These are phyloP conservation scores for Andrena cerasifolii DNA, from an alignment of 1,140 invertebrate species.

Conservation along the genomic window DNA sequence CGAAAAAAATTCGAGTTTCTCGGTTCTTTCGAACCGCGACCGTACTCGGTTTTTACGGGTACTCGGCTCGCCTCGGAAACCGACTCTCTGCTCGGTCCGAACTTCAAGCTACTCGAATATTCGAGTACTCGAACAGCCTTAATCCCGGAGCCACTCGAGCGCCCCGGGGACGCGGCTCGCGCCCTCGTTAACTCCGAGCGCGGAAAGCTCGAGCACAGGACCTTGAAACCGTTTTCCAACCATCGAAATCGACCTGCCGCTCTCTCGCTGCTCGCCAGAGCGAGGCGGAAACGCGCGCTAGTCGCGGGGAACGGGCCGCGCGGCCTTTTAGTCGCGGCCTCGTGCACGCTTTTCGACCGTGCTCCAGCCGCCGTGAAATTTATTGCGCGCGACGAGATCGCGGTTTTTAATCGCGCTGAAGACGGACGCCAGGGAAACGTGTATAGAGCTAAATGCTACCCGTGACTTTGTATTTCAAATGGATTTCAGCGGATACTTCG, in stretches of 20 bases:
- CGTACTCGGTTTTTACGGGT: too few species aligned
- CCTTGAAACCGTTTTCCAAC: slow-evolving; percentile 70
- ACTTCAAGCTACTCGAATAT: too few species aligned
- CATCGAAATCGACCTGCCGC: slow-evolving; percentile 62
- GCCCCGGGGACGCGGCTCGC: slow-evolving; percentile 64
- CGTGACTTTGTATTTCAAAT: too few species aligned
- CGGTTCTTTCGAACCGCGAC: too few species aligned
- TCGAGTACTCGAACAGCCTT: too few species aligned
- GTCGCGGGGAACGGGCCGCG: slow-evolving; percentile 51
- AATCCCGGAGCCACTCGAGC: slow-evolving; percentile 50
- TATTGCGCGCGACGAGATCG: not conserved
- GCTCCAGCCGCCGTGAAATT: slow-evolving; percentile 24
- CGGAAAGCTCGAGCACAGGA: slow-evolving; percentile 63
- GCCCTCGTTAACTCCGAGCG: slow-evolving; percentile 65
- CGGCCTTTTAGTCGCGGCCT: slow-evolving; percentile 36
- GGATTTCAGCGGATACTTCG: too few species aligned
- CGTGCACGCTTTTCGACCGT: slow-evolving; percentile 31
- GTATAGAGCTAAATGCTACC: too few species aligned
- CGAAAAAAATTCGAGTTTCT: too few species aligned
- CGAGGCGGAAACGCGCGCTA: slow-evolving; percentile 59
- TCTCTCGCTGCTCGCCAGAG: slow-evolving; percentile 66
- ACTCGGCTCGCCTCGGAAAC: too few species aligned
- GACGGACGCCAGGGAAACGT: too few species aligned
- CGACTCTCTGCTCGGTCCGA: too few species aligned
- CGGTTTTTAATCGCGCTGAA: too few species aligned